These are phyloP conservation scores for Girardinichthys multiradiatus DNA, from an alignment of 2,113 vertebrate genomes.

Conservation along the genomic window DNA sequence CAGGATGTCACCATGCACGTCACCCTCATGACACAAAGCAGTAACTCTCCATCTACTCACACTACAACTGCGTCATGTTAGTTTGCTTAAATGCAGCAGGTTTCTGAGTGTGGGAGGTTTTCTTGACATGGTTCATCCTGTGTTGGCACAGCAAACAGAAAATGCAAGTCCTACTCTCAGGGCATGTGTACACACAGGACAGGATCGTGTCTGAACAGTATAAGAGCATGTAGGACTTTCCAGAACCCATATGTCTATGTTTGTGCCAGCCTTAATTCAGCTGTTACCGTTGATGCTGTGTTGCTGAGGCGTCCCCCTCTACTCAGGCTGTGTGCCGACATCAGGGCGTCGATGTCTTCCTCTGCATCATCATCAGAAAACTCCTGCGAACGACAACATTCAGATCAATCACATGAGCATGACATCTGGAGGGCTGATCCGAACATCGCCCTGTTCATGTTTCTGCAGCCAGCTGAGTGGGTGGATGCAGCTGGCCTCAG, in stretches of 20 bases:
- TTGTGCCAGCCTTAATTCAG: background rate
- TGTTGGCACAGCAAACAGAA: constrained; percentile 56
- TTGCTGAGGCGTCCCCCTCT: constrained; percentile 70
- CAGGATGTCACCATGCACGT: background rate
- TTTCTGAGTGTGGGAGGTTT: constrained; percentile 9
- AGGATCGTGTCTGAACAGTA: constrained; percentile 13
- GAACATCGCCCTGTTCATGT: constrained; percentile 8
- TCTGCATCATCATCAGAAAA: constrained; percentile 81
- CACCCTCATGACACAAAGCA: background rate
- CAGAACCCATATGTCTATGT: background rate
- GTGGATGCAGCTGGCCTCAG: constrained; percentile 28
- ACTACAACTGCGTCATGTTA: constrained; percentile 9
- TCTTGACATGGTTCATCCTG: constrained; percentile 2
- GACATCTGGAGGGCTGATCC: constrained; percentile 24
- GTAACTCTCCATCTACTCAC: background rate
- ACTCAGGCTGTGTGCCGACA: constrained; percentile 73
- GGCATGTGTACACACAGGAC: background rate
- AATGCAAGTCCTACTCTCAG: constrained; percentile 6
- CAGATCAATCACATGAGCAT: constrained; percentile 26
- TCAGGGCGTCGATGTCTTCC: constrained; percentile 82
- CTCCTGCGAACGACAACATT: constrained; percentile 77
- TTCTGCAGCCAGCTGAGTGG: constrained; percentile 29
- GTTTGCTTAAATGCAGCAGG: constrained; percentile 18
- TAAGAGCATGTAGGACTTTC: constrained; percentile 4
- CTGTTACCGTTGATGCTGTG: constrained; percentile 85